These are phyloP conservation scores for Gryllus bimaculatus DNA, from an alignment of 1,140 invertebrate species.

Conservation along the genomic window DNA sequence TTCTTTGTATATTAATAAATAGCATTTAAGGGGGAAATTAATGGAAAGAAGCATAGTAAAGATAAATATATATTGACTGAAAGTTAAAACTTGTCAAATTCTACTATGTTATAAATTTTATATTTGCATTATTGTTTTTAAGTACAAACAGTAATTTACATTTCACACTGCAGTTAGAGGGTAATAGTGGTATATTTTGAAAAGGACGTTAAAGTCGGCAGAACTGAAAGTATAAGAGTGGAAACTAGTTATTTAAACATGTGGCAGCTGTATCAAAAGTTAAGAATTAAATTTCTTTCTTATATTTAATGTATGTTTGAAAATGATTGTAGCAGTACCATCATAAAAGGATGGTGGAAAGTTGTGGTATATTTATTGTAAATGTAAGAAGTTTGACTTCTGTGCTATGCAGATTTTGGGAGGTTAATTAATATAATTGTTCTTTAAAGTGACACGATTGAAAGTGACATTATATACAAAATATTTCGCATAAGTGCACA, in stretches of 20 bases:
- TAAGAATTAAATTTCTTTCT: not conserved
- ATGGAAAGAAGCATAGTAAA: not conserved
- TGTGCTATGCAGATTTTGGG: no score
- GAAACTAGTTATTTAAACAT: not conserved
- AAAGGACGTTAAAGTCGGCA: not conserved
- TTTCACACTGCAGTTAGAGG: not conserved
- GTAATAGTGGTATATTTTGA: not conserved
- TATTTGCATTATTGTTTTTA: conserved; percentile 3
- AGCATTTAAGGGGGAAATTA: not conserved
- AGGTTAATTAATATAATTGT: no score
- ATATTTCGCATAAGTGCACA: no score
- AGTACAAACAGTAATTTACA: not conserved
- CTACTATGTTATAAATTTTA: conserved; percentile 6
- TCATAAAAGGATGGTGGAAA: no score
- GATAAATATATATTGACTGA: not conserved
- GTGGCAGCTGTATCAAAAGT: not conserved
- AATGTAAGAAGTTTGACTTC: no score
- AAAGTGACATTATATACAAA: no score
- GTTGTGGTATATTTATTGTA: no score
- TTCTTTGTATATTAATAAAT: conserved; percentile 1
- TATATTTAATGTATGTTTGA: not conserved
- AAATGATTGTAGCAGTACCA: no score
- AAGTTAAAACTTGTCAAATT: not conserved
- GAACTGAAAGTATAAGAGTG: not conserved
- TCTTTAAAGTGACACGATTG: no score